Base-by-base conservation (phyloP, 2,888 invertebrate genomes). In the Leptinotarsa tumamoca region DNA sequence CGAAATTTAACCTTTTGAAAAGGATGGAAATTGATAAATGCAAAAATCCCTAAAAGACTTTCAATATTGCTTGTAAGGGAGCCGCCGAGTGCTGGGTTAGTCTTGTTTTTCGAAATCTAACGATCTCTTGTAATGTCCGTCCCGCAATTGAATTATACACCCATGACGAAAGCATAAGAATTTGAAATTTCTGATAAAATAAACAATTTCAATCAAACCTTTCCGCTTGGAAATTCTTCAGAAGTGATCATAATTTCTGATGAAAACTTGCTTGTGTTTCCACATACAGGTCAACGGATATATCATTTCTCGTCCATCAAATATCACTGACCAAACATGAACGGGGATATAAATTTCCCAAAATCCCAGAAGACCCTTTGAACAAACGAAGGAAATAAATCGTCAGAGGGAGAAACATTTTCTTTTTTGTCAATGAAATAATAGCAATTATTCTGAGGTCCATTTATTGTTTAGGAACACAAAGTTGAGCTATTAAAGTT, bases 401-500 rank as follows among this genome's bases (percentile, higher is more conserved):
- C 23, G 68, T 43, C 50, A 52, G 52, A 68, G 33, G 21, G n/a
- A 67, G 21, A 68, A 63, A n/a, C 63, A 63, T 63, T 63, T 18
- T 63, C 63, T 63, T 63, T 52, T 63, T 63, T 63, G 63, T 63
- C 63, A 63, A 68, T 33, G n/a, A 66, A 66, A 66, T 71, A 84
- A 74, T 66, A 74, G 69, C 83, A 85, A 85, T 85, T 85, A 84
- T 70, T 70, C 70, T 51, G 70, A 58, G 51, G 73, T 72, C 72
- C 63, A 73, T 77, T 77, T 75, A 73, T 76, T 79, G 79, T 79
- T 78, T 75, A 75, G 68, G 56, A 69, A 72, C 68, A 66, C 61
- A 82, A 81, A 80, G 70, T 81, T 79, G 75, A 72, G 75, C 79
- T 79, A 82, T 81, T 77, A 79, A 78, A 80, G 78, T 73, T 73